Evolutionary conservation across 2,888 invertebrate species (phyloP), one percentile per base, ranked within the genome.

Genomic region (Calameuta filiformis): DNA sequence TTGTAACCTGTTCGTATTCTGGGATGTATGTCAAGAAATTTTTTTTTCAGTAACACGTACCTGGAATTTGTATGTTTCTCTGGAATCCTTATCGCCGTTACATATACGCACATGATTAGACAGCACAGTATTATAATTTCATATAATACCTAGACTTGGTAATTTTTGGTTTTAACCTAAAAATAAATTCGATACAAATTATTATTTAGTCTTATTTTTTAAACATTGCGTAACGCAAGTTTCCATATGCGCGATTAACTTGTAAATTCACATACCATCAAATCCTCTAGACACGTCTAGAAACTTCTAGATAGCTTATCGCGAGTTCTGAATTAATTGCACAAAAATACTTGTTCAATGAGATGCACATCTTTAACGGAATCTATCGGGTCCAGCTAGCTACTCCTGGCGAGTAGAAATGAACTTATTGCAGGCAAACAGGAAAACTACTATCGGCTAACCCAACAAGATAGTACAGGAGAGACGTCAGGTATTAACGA

Each of bases 381-480:
- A 56, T 56, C 56, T 23, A 56, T 56, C 56, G 56, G 6, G 56
- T 56, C 23, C 9, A 56, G 23, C 56, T 56, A 23, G 9, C 56
- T 56, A 23, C 23, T 56, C 56, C 56, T 56, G 23, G 56, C 23
- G 23, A 56, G 56, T 56, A 56, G 23, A 23, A 56, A 56, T 23
- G 56, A 56, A 56, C 56, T 79, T 79, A 77, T 79, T 69, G 71
- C 71, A 33, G 71, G 71, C n/a, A 71, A 71, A 71, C 71, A 31
- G 71, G 71, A 71, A 71, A 31, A 31, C 23, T 23, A 56, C 23
- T 56, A 56, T 56, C 56, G 23, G 56, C 56, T 9, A 56, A 56
- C 56, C 2, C 56, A 23, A 56, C 2, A 23, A 56, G 56, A 56
- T 56, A 56, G 56, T 56, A 23, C 9, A 71, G 31, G 6, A 31